Evolutionary conservation across 2,113 vertebrate species (phyloP).

Genomic region (Thalassoma bifasciatum): DNA sequence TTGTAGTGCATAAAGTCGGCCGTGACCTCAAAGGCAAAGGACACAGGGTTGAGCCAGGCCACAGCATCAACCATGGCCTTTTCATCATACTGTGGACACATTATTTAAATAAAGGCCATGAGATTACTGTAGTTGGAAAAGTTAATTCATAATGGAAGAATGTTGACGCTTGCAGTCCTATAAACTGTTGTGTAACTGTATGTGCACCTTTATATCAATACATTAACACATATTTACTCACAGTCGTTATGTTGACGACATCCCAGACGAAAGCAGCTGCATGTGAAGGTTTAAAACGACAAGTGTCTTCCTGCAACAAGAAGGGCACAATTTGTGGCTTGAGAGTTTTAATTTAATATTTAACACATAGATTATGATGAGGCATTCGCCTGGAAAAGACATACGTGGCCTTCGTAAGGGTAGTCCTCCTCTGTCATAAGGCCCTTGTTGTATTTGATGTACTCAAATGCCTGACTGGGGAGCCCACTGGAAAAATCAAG

Average conservation of each 20-base stretch:
- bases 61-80: conserved; percentile 88
- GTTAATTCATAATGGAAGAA: too few relatives aligned
- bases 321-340: background rate
- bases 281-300: conserved; percentile 82
- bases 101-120: too few relatives aligned
- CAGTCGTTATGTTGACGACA: conserved; percentile 88
- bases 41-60: conserved; percentile 88
- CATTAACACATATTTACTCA: conserved; percentile 67
- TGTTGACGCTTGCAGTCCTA: background rate
- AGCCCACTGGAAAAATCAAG: conserved; percentile 84
- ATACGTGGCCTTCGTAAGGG: conserved; percentile 86
- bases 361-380: background rate
- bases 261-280: conserved; percentile 88
- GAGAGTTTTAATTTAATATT: background rate
- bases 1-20: conserved; percentile 85
- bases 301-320: conserved; percentile 80
- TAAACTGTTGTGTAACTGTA: background rate
- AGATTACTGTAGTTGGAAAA: too few relatives aligned
- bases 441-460: conserved; percentile 90
- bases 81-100: conserved; percentile 84
- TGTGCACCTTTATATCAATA: background rate
- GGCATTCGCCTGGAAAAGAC: conserved; percentile 15
- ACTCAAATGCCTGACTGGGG: conserved; percentile 93
- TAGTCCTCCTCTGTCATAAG: conserved; percentile 89
- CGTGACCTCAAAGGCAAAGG: conserved; percentile 88